phyloP scores from a whole-genome alignment of 2,888 invertebrate genomes.

The Smittia sp. region DNA sequence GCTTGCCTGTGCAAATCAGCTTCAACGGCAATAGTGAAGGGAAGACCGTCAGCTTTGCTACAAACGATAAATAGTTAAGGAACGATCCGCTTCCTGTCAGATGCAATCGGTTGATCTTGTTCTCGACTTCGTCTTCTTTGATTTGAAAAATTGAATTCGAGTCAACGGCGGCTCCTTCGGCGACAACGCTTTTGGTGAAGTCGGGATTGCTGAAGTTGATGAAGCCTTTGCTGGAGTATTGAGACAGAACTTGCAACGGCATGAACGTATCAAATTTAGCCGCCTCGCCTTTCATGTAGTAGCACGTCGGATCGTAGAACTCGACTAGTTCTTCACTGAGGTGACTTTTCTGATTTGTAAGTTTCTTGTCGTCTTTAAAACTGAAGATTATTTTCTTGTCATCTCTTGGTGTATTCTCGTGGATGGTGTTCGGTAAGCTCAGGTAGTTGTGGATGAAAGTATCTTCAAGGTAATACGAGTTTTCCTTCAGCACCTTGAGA shows the following conservation, averaged over 20 bases:
- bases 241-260: conserved; percentile 48
- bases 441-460: conserved; percentile 63
- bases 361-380: conserved; percentile 48
- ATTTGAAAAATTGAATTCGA: conserved; percentile 60
- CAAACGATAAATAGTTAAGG: conserved; percentile 69
- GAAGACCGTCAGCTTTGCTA: conserved; percentile 65
- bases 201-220: conserved; percentile 72
- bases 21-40: conserved; percentile 64
- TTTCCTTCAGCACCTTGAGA: conserved; percentile 61
- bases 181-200: conserved; percentile 69
- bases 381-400: conserved; percentile 16
- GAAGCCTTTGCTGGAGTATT: conserved; percentile 57
- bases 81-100: conserved; percentile 74
- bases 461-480: conserved; percentile 72
- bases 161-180: conserved; percentile 67
- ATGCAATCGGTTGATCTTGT: conserved; percentile 63
- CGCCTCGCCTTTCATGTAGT: conserved; percentile 65
- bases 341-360: conserved; percentile 47
- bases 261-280: conserved; percentile 66
- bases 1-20: conserved; percentile 68
- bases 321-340: conserved; percentile 55
- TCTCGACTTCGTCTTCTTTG: conserved; percentile 57
- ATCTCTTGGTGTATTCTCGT: conserved; percentile 59
- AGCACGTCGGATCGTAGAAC: conserved; percentile 59
- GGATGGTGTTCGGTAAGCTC: conserved; percentile 68